Percentiles rank a stretch among this genome's conserved stretches.
Evolutionary conservation across 2,113 vertebrate genomes (phyloP).

Genomic region (Zootoca vivipara): DNA sequence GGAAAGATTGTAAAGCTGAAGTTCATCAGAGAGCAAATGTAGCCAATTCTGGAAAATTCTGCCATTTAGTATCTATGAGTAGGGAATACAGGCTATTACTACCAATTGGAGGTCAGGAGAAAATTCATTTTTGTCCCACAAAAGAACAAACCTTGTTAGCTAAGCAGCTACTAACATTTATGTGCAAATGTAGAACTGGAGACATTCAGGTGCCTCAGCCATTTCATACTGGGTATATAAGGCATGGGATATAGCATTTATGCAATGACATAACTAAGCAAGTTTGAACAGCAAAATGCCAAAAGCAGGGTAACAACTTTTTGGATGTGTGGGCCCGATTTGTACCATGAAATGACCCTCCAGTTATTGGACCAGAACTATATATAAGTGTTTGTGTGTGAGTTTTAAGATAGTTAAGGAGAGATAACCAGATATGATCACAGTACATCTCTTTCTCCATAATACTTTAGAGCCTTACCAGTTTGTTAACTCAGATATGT

Average conservation of each 20-base stretch:
- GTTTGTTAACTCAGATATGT: not conserved
- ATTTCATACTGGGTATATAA: not conserved
- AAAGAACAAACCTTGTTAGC: not conserved
- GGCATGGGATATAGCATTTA: not conserved
- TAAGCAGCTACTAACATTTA: not conserved
- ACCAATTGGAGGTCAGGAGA: not conserved
- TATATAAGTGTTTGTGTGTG: not conserved
- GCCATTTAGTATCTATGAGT: not conserved
- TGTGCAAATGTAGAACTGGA: not conserved
- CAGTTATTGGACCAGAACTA: not conserved
- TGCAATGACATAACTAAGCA: not conserved
- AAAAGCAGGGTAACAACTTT: not conserved
- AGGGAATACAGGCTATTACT: not conserved
- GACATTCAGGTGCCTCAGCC: not conserved
- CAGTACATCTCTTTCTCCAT: not conserved
- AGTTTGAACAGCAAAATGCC: not conserved
- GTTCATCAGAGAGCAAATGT: not conserved
- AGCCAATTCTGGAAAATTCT: not conserved
- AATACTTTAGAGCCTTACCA: not conserved
- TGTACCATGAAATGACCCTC: not conserved
- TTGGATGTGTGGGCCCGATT: not conserved
- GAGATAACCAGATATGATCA: not conserved
- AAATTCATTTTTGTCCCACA: not conserved
- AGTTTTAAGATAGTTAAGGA: not conserved
- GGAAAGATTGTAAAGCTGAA: conserved; percentile 19